A percentile compares a stretch with the other conserved stretches of the same genome.
These are phyloP conservation scores for Pinctada fucata DNA, from an alignment of 2,888 invertebrate genomes.

Conservation along the genomic window DNA sequence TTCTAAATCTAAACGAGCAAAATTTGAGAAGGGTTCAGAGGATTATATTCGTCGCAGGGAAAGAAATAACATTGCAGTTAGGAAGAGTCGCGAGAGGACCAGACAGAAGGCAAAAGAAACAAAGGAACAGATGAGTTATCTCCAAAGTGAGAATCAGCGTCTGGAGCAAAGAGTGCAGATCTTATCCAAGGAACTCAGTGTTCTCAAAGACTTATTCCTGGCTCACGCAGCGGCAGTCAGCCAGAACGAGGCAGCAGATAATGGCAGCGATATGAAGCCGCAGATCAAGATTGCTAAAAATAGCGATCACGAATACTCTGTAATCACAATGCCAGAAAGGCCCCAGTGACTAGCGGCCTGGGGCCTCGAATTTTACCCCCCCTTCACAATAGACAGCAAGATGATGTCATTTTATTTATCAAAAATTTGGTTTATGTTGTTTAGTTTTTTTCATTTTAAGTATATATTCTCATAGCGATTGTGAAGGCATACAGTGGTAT, in stretches of 20 bases:
- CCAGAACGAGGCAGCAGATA: conserved; percentile 13
- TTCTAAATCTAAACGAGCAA: conserved; percentile 40
- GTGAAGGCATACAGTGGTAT: background rate
- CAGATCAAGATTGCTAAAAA: conserved; percentile 16
- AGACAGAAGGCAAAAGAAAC: conserved; percentile 95
- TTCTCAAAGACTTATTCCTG: conserved; percentile 84
- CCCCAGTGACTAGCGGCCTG: conserved; percentile 49
- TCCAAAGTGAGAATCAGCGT: conserved; percentile 93
- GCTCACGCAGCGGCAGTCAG: conserved; percentile 66
- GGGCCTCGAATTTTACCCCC: background rate
- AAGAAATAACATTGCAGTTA: conserved; percentile 96
- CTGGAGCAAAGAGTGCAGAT: conserved; percentile 93
- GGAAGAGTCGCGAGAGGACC: conserved; percentile 96
- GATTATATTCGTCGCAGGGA: conserved; percentile 94
- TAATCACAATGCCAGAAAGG: conserved; percentile 10
- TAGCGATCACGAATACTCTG: conserved; percentile 51
- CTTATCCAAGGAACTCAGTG: conserved; percentile 88
- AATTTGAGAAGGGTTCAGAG: conserved; percentile 81
- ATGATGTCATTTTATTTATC: background rate
- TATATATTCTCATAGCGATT: background rate
- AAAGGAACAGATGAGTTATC: conserved; percentile 93
- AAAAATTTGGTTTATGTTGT: background rate
- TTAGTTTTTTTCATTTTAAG: background rate
- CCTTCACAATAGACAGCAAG: background rate
- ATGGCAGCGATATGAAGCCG: background rate